Percentiles rank a stretch among this genome's conserved stretches.
Conservation (phyloP, 2,113 vertebrate species). For the Malaclemys terrapin region DNA sequence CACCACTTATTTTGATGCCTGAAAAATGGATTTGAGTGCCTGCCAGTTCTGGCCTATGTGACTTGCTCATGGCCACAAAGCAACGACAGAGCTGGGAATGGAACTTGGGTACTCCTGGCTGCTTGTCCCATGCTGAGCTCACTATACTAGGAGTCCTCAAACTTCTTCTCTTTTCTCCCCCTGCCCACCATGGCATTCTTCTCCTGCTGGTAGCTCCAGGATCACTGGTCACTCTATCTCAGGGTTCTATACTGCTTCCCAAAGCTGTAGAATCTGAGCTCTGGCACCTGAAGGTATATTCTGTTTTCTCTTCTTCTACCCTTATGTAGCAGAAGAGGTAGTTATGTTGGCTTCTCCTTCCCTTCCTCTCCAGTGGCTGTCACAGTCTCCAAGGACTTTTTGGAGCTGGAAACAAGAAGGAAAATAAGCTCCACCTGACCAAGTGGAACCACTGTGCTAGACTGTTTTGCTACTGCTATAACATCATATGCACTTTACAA, state of each 20-base stretch:
- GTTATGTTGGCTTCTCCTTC: not conserved
- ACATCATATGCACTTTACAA: not conserved
- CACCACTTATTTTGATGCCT: not conserved
- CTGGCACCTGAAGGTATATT: not conserved
- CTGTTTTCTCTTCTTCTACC: not conserved
- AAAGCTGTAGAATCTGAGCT: not conserved
- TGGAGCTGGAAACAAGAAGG: not conserved
- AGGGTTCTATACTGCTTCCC: not conserved
- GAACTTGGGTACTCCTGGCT: not conserved
- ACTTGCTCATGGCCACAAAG: not conserved
- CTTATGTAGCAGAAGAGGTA: not conserved
- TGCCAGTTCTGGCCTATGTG: not conserved
- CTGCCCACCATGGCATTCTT: not conserved
- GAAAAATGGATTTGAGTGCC: not conserved
- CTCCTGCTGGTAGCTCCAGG: not conserved
- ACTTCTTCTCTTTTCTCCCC: no score
- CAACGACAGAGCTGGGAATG: not conserved
- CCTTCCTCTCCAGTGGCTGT: not conserved
- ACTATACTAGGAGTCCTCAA: not conserved
- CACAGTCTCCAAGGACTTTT: not conserved
- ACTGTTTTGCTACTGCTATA: not conserved
- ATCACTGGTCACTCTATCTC: not conserved
- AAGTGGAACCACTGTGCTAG: not conserved
- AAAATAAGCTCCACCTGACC: not conserved
- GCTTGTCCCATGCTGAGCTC: not conserved